Evolutionary conservation across 2,888 invertebrate species (phyloP).

Genomic region (Caenorhabditis becei): DNA sequence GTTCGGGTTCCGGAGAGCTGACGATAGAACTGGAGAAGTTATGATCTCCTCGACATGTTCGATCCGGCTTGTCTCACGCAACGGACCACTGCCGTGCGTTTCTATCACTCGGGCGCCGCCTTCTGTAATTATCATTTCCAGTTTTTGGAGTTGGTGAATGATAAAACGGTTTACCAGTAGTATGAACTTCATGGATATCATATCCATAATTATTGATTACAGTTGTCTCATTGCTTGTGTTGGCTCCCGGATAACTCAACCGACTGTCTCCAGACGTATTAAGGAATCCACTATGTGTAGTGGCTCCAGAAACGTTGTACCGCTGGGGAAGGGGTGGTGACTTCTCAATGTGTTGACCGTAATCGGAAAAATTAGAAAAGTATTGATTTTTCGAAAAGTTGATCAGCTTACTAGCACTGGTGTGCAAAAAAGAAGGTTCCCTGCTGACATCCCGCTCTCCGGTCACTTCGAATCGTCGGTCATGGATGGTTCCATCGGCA

Average conservation of each 20-base stretch:
- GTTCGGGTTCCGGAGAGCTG: conserved; percentile 34
- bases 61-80: conserved; percentile 60
- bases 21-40: conserved; percentile 34
- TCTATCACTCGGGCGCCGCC: conserved; percentile 79
- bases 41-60: conserved; percentile 66
- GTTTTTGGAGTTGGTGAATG: not conserved
- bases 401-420: conserved; percentile 63
- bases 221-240: conserved; percentile 55
- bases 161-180: conserved; percentile 67
- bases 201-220: conserved; percentile 78
- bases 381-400: not conserved
- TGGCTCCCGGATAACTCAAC: conserved; percentile 35
- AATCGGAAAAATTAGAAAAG: conserved; percentile 48
- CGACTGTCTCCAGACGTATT: conserved; percentile 62
- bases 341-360: conserved; percentile 69
- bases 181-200: conserved; percentile 80
- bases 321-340: conserved; percentile 59
- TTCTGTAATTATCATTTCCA: conserved; percentile 50
- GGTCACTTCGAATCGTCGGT: conserved; percentile 68
- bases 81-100: conserved; percentile 76
- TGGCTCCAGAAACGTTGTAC: conserved; percentile 55
- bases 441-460: conserved; percentile 78
- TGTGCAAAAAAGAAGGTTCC: conserved; percentile 78
- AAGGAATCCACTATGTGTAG: conserved; percentile 46
- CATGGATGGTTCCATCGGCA: conserved; percentile 55